A percentile compares a stretch with the other conserved stretches of the same genome.
phyloP scores from a whole-genome alignment of 2,888 invertebrate genomes.

The Podotricha telesiphe region DNA sequence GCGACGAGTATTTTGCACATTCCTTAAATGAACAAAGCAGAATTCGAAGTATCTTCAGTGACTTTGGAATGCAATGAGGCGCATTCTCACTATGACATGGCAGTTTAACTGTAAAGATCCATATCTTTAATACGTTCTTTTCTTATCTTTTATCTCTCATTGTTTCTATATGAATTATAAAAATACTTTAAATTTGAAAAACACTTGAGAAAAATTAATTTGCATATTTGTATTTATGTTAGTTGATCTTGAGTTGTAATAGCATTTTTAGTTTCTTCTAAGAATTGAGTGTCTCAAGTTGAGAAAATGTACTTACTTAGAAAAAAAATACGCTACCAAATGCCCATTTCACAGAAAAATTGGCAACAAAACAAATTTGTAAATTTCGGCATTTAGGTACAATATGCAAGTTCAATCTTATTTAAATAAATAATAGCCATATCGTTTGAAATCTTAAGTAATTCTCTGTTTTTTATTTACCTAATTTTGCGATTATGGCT shows the following conservation, averaged over 20 bases:
- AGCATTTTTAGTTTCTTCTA: too few relatives aligned
- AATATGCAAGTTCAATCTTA: not conserved
- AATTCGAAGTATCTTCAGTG: constrained; percentile 30
- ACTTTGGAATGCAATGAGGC: constrained; percentile 19
- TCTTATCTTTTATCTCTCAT: constrained; percentile 20
- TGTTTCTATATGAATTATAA: constrained; percentile 2
- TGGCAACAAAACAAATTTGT: not conserved
- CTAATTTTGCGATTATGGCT: not conserved
- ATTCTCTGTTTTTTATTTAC: not conserved
- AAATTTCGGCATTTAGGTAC: not conserved
- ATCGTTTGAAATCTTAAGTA: not conserved
- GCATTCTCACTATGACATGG: constrained; percentile 22
- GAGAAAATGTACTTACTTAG: too few relatives aligned
- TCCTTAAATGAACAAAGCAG: constrained; percentile 26
- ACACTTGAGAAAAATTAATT: not conserved
- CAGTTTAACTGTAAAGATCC: constrained; percentile 28
- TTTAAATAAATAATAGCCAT: constrained; percentile 1
- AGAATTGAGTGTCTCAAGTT: too few relatives aligned
- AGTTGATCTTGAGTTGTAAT: not conserved
- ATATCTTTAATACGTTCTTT: constrained; percentile 16
- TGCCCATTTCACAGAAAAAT: not conserved
- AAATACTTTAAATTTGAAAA: not conserved
- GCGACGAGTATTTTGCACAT: constrained; percentile 34
- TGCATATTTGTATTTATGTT: not conserved
- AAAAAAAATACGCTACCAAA: not conserved